Base-by-base conservation (phyloP, 2,113 vertebrate genomes). In the Anseranas semipalmata region DNA sequence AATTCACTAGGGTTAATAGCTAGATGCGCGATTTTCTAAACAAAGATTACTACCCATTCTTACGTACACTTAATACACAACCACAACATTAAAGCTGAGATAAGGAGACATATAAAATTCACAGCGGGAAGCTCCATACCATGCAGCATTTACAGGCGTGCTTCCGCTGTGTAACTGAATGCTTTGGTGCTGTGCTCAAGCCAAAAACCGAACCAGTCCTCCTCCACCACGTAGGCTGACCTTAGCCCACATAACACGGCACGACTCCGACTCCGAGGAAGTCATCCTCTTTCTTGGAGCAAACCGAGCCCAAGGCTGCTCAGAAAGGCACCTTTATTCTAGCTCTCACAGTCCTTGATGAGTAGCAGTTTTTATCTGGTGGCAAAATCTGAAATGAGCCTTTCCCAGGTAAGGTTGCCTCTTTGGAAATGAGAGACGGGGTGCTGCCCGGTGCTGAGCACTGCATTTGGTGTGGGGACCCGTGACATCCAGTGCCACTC, bases 61-160 rank as follows among this genome's bases (percentile, higher is more conserved):
- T 81, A 45, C 85, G 65, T 74, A 92, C 89, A 89, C 87, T 96
- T 95, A 97, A 96, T 81, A 96, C 90, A 75, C 92, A 90, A 65
- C 82, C 50, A 63, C 78, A 95, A 95, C 79, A 92, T 95, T 97
- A 94, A 97, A 96, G 80, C 94, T 87, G 90, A 92, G 93, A 93
- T 96, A 96, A 97, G 35, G 95, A 97, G 94, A 65, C 62, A 95
- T 91, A 87, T 96, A 96, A 96, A 97, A 94, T 74, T 59, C 97
- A 91, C 95, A 94, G 95, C 79, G 10, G 97, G 92, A 93, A 93
- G 93, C 94, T 96, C 90, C 78, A 90, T 84, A 60, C 60, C 86
- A 27, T 28, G 75, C 74, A 93, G 60, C 60, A 52, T 86, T 95
- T 95, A 82, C 45, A 59, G 93, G 43, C 6, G 6, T 35, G 30